Evolutionary conservation across 1,140 invertebrate genomes (phyloP), one percentile per base, ranked within the genome.

Genomic region (Phortica variegata): DNA sequence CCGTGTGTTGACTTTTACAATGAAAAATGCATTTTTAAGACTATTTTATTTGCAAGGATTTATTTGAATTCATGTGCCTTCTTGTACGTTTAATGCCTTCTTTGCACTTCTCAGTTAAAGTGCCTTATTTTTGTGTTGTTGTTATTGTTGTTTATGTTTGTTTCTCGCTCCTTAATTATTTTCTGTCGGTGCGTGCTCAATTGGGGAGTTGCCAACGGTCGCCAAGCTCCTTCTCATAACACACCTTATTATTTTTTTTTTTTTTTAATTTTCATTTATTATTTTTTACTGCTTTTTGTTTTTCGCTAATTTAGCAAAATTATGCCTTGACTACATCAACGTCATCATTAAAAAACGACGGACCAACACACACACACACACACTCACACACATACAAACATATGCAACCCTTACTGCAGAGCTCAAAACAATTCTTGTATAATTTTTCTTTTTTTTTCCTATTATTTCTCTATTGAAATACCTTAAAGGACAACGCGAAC

Each of bases 401-500:
- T n/a, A n/a, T 66, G 60, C 62, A 62, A 37, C 56, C 43, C 32
- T 26, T 17, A 9, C 18, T 37, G 36, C 47, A n/a, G n/a, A n/a
- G n/a, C n/a, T n/a, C n/a, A n/a, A 36, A 7, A 3, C 19, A 13
- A 7, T 26, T 20, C 16, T 8, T 20, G 33, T 41, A 2, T 43
- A 43, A n/a, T 13, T 31, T 26, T 19, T 43, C 23, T 32, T 42
- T n/a, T 55, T 48, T 39, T 54, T 57, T 54, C 56, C 52, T 52
- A 57, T 66, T 68, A 63, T 66, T 66, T 68, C 43, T 49, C 38
- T 44, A 43, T 63, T 56, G 68, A 66, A 66, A 68, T 66, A 63
- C 68, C 68, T 66, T 68, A 66, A 66, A 66, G n/a, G n/a, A n/a
- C n/a, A n/a, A n/a, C n/a, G n/a, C n/a, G n/a, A 66, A 68, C 61